Conservation (phyloP, 1,140 invertebrate genomes). For the Tetragnatha versicolor region DNA sequence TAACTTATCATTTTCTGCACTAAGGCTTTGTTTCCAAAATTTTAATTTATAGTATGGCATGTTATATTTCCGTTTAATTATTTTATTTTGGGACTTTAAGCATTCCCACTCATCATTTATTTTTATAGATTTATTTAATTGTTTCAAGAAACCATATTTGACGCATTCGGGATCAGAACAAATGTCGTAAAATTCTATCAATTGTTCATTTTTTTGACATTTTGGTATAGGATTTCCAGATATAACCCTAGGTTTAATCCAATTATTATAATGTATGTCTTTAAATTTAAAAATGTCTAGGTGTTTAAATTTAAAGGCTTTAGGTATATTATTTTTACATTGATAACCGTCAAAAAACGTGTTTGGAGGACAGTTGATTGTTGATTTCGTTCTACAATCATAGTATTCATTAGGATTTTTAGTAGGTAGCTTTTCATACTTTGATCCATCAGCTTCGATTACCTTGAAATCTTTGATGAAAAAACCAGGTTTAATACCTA, state of each 20-base stretch:
- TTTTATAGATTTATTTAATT: conserved; percentile 22
- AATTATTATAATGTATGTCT: neutral
- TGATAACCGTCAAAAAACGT: neutral
- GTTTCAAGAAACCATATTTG: neutral
- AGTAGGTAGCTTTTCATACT: neutral
- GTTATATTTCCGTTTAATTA: neutral
- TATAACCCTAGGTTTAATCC: neutral
- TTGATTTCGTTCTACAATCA: neutral
- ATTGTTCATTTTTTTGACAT: neutral
- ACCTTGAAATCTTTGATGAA: neutral
- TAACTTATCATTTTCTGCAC: neutral
- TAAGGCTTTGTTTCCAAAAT: conserved; percentile 3
- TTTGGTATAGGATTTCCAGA: neutral
- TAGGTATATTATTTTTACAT: neutral
- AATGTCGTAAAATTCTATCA: neutral
- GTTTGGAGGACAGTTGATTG: neutral
- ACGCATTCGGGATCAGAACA: neutral
- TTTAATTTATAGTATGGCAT: neutral
- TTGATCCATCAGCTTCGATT: neutral
- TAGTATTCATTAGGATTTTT: neutral
- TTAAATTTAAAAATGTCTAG: conserved; percentile 11
- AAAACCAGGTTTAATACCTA: neutral
- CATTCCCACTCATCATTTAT: neutral
- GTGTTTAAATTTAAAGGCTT: neutral
- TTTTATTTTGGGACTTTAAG: neutral